phyloP scores from a whole-genome alignment of 2,888 invertebrate genomes.

The Chouioia cunea region DNA sequence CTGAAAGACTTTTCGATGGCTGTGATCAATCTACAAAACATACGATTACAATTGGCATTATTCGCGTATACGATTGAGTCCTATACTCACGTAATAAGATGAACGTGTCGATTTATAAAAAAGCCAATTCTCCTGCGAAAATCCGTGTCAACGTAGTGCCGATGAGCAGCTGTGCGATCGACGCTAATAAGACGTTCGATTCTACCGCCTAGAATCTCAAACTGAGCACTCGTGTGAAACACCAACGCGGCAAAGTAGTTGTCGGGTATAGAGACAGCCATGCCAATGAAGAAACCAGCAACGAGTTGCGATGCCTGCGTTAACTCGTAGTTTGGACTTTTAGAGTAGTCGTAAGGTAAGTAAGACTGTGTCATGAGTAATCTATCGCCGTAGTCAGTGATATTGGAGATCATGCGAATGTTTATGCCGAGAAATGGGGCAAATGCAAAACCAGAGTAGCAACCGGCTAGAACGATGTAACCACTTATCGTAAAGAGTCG shows the following conservation, averaged over 20 bases:
- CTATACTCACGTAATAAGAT: not conserved
- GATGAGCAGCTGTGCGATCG: too few species aligned
- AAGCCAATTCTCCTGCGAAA: not conserved
- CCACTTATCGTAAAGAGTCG: conserved; percentile 11
- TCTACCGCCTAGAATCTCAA: not conserved
- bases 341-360: conserved; percentile 21
- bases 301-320: not conserved
- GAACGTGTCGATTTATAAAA: conserved; percentile 2
- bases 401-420: conserved; percentile 21
- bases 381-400: conserved; percentile 26
- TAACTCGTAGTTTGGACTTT: conserved; percentile 1
- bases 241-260: conserved; percentile 22
- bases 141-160: not conserved
- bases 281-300: conserved; percentile 7
- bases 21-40: conserved; percentile 11
- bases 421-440: conserved; percentile 16
- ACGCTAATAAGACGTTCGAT: not conserved
- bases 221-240: conserved; percentile 15
- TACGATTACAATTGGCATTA: not conserved
- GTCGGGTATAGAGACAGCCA: conserved; percentile 26
- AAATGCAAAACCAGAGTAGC: conserved; percentile 11
- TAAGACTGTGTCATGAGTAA: conserved; percentile 15
- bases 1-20: conserved; percentile 16
- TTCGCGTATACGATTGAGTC: not conserved
- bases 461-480: not conserved